Evolutionary conservation across 2,797 vertebrate species (phyloP).

Genomic region (Amblyraja radiata): DNA sequence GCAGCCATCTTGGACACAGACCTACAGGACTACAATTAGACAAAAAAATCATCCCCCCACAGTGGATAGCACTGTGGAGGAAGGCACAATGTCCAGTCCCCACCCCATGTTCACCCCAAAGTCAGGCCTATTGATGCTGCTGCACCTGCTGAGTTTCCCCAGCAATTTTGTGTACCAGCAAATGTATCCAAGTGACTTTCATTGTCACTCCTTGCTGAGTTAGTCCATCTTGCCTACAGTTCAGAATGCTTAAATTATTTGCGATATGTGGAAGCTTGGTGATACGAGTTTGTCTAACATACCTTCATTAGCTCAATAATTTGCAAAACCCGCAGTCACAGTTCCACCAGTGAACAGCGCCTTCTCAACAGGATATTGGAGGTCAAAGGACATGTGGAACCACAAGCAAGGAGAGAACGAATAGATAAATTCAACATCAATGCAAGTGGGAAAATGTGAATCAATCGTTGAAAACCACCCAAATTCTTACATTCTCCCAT

Average conservation of each 20-base stretch:
- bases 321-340: neutral
- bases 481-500: neutral
- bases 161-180: no score
- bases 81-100: no score
- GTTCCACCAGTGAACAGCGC: neutral
- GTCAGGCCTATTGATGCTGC: no score
- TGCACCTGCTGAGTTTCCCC: no score
- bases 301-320: neutral
- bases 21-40: no score
- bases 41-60: no score
- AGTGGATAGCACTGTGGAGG: no score
- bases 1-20: no score
- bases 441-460: neutral
- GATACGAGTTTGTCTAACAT: neutral
- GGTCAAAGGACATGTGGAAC: neutral
- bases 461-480: neutral
- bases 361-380: neutral
- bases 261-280: neutral
- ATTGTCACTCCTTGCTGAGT: neutral
- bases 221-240: neutral
- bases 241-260: neutral
- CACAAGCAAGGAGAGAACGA: neutral
- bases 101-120: no score
- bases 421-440: neutral
- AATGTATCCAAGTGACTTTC: neutral